phyloP scores from a whole-genome alignment of 1,140 invertebrate species.

The Episyrphus balteatus region DNA sequence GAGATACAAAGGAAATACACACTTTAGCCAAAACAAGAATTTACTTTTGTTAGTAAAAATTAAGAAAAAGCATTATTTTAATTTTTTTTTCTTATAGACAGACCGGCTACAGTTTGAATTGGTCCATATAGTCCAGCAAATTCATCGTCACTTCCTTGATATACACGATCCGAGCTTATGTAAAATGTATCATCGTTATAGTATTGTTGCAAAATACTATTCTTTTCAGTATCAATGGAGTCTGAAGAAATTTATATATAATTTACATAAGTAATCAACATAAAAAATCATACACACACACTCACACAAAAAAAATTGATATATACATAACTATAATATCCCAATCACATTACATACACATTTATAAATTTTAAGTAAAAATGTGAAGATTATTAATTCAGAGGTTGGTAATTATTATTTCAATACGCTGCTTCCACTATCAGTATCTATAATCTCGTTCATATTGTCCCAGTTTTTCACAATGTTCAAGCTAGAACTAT shows the following conservation, averaged over 20 bases:
- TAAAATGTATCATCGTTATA: slow-evolving; percentile 34
- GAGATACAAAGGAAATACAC: no score
- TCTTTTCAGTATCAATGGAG: slow-evolving; percentile 27
- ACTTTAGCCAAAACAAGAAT: no score
- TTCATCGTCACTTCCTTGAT: slow-evolving; percentile 30
- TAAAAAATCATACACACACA: neutral
- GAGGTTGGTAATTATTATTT: no score
- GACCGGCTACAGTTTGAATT: slow-evolving; percentile 33
- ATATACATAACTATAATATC: neutral
- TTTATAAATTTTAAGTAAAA: no score
- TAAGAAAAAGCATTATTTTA: neutral
- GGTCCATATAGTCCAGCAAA: slow-evolving; percentile 35
- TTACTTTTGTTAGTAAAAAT: no score
- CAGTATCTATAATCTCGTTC: no score
- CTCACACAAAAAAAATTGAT: neutral
- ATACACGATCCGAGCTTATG: slow-evolving; percentile 31
- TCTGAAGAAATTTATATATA: slow-evolving; percentile 11
- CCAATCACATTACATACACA: neutral
- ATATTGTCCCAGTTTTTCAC: no score
- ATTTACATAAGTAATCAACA: neutral
- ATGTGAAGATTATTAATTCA: no score
- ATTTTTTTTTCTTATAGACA: slow-evolving; percentile 3
- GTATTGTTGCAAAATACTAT: slow-evolving; percentile 28
- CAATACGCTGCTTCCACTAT: no score
- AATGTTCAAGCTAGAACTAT: no score